Percentiles rank a stretch among this genome's conserved stretches.
phyloP scores from a whole-genome alignment of 2,797 vertebrate genomes.

The Chelmon rostratus region DNA sequence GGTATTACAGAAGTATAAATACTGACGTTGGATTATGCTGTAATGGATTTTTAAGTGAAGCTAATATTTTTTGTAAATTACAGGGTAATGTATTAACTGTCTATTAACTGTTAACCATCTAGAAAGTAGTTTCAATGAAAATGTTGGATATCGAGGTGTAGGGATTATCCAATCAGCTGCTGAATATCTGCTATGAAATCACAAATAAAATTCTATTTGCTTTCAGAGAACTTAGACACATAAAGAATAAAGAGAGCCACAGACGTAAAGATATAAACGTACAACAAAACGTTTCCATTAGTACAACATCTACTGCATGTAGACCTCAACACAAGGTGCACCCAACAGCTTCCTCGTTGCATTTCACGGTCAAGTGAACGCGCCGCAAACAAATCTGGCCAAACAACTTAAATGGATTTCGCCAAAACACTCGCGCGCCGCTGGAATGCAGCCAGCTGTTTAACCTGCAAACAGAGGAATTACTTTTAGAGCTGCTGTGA shows the following conservation, averaged over 20 bases:
- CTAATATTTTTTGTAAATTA: neutral
- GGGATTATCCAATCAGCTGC: neutral
- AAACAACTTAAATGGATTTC: conserved; percentile 54
- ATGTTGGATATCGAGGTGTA: neutral
- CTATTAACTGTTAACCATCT: neutral
- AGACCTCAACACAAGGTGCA: conserved; percentile 3
- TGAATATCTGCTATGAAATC: no score
- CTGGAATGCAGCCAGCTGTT: conserved; percentile 58
- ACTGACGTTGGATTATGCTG: neutral
- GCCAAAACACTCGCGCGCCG: conserved; percentile 43
- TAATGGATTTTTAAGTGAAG: neutral
- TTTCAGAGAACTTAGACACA: neutral
- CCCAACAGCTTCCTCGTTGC: conserved; percentile 27
- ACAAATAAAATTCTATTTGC: neutral
- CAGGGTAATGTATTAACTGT: neutral
- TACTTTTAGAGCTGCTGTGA: conserved; percentile 45
- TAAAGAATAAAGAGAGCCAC: neutral
- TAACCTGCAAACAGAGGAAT: conserved; percentile 72
- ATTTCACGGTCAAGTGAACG: conserved; percentile 60
- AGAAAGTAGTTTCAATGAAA: neutral
- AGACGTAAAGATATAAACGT: neutral
- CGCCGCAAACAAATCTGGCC: conserved; percentile 52
- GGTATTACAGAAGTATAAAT: neutral
- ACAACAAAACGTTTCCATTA: neutral
- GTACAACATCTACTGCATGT: conserved; percentile 1